These are phyloP conservation scores for Mystacides longicornis DNA, from an alignment of 2,888 invertebrate species.

Conservation along the genomic window DNA sequence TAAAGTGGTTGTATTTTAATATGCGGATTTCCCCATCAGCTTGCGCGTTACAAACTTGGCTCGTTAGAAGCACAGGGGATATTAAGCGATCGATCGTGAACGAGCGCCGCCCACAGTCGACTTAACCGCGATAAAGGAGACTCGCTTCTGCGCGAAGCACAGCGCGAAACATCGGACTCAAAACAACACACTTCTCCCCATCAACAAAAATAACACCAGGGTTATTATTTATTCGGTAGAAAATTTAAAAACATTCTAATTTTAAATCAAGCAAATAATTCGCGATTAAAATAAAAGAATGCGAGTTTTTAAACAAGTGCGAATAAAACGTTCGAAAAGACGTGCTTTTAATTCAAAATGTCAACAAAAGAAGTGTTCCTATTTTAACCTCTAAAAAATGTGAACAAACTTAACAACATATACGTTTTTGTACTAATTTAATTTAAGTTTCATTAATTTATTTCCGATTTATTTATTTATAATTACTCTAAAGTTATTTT, in stretches of 20 bases:
- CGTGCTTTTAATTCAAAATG: background rate
- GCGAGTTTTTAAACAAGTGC: background rate
- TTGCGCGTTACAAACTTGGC: background rate
- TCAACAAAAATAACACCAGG: background rate
- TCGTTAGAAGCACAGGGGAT: slow-evolving; percentile 1
- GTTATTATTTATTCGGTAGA: too few species aligned
- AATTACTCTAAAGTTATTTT: background rate
- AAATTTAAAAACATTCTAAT: background rate
- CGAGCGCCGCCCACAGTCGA: slow-evolving; percentile 14
- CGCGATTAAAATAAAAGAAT: background rate
- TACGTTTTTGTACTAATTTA: background rate
- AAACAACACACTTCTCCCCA: background rate
- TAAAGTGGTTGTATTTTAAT: background rate
- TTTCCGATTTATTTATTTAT: background rate
- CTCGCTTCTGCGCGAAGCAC: background rate
- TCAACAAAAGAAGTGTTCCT: background rate
- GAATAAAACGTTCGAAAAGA: background rate
- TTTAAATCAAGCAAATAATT: background rate
- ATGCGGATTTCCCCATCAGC: background rate
- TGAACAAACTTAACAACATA: background rate
- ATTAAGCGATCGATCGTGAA: slow-evolving; percentile 12
- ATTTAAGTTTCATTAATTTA: background rate
- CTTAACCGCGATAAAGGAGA: background rate
- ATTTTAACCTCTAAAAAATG: background rate
- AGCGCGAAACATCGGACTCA: background rate